These are phyloP conservation scores for Spodoptera exigua DNA, from an alignment of 2,888 invertebrate genomes.

Conservation along the genomic window DNA sequence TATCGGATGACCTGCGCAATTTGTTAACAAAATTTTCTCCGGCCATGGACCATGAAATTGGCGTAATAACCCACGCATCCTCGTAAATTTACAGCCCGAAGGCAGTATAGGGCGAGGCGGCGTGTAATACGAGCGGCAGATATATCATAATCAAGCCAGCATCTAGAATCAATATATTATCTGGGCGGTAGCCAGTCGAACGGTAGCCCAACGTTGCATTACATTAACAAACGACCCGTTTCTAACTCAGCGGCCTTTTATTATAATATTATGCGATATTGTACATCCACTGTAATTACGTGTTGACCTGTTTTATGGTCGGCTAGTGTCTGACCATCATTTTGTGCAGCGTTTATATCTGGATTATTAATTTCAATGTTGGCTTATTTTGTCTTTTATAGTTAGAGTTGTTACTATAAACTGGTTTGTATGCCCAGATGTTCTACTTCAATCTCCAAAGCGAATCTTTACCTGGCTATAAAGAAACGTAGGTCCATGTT, in stretches of 20 bases:
- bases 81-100: slow-evolving; percentile 62
- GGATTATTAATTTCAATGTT: slow-evolving; percentile 44
- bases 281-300: slow-evolving; percentile 63
- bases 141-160: slow-evolving; percentile 73
- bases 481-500: slow-evolving; percentile 43
- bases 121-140: slow-evolving; percentile 62
- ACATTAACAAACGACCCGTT: slow-evolving; percentile 66
- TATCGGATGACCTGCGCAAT: slow-evolving; percentile 48
- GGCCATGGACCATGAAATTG: slow-evolving; percentile 60
- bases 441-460: slow-evolving; percentile 34
- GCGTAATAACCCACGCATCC: slow-evolving; percentile 61
- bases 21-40: slow-evolving; percentile 60
- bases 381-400: slow-evolving; percentile 36
- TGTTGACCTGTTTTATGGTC: slow-evolving; percentile 60
- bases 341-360: slow-evolving; percentile 47
- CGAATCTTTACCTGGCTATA: slow-evolving; percentile 39
- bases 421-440: slow-evolving; percentile 16
- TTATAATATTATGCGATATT: slow-evolving; percentile 63
- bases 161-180: slow-evolving; percentile 70
- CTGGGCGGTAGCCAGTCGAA: slow-evolving; percentile 58
- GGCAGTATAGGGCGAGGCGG: slow-evolving; percentile 53
- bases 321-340: slow-evolving; percentile 41
- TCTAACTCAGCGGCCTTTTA: slow-evolving; percentile 63
- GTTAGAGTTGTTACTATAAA: slow-evolving; percentile 33
- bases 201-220: slow-evolving; percentile 67